phyloP scores from a whole-genome alignment of 2,888 invertebrate genomes.

The Sinohyriopsis cumingii region DNA sequence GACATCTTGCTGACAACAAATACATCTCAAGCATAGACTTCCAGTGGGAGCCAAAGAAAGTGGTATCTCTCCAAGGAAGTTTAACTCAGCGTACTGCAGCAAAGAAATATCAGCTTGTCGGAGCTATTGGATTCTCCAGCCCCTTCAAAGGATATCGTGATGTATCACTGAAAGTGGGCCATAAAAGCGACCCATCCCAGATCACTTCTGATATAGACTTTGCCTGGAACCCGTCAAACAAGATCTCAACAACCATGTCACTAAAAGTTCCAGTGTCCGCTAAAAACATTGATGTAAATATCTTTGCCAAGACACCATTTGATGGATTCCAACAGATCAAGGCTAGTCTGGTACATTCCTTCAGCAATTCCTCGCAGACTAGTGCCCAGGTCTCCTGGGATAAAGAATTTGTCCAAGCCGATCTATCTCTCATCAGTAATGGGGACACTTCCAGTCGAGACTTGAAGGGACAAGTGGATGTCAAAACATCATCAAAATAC shows the following conservation, averaged over 20 bases:
- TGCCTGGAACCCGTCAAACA: constrained; percentile 38
- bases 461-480: constrained; percentile 33
- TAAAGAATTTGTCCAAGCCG: constrained; percentile 31
- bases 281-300: constrained; percentile 30
- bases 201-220: constrained; percentile 38
- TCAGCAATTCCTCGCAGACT: constrained; percentile 27
- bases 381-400: constrained; percentile 34
- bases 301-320: constrained; percentile 47
- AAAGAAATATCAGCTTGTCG: constrained; percentile 29
- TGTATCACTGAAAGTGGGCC: constrained; percentile 27
- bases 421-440: constrained; percentile 38
- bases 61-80: constrained; percentile 17
- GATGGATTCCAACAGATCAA: constrained; percentile 31
- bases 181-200: constrained; percentile 25
- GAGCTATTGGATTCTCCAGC: constrained; percentile 29
- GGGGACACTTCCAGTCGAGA: constrained; percentile 26
- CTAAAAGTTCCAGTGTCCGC: constrained; percentile 44
- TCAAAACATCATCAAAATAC: constrained; percentile 38
- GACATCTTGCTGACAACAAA: constrained; percentile 30
- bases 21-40: constrained; percentile 38
- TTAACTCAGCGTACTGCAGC: too few relatives aligned
- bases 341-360: constrained; percentile 35
- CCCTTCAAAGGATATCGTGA: constrained; percentile 25
- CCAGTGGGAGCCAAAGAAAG: constrained; percentile 30
- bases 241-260: constrained; percentile 40